phyloP scores from a whole-genome alignment of 2,113 vertebrate species.

The Onychostruthus taczanowskii region DNA sequence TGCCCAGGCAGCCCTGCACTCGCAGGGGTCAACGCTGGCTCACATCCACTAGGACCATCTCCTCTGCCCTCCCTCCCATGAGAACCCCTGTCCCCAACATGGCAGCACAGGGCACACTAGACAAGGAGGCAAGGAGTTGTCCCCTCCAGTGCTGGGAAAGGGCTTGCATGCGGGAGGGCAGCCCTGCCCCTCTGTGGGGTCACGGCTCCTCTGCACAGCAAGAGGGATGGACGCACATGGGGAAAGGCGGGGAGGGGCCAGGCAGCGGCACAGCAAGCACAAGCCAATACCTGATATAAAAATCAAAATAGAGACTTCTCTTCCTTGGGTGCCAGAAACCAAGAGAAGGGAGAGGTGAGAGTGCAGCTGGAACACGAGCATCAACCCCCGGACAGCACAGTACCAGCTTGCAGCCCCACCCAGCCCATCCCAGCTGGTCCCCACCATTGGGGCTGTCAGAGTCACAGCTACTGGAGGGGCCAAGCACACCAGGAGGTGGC shows the following conservation, averaged over 20 bases:
- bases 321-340: slow-evolving; percentile 89
- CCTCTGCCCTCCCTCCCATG: slow-evolving; percentile 8
- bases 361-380: slow-evolving; percentile 37
- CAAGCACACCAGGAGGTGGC: not conserved
- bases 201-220: slow-evolving; percentile 46
- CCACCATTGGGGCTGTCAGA: not conserved
- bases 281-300: slow-evolving; percentile 90
- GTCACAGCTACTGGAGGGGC: not conserved
- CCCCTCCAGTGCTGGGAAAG: not conserved
- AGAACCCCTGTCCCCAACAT: not conserved
- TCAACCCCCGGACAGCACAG: slow-evolving; percentile 22
- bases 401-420: not conserved
- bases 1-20: not conserved
- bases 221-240: slow-evolving; percentile 34
- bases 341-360: slow-evolving; percentile 71
- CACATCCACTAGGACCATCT: not conserved
- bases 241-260: not conserved
- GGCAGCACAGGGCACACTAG: slow-evolving; percentile 57
- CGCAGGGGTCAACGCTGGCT: not conserved
- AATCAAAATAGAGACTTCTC: slow-evolving; percentile 94
- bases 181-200: not conserved
- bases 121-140: slow-evolving; percentile 10
- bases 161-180: slow-evolving; percentile 22
- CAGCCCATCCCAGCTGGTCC: not conserved
- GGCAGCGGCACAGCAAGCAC: slow-evolving; percentile 67